Base-by-base conservation (phyloP, 2,113 vertebrate genomes). In the Chascanopsetta lugubris region DNA sequence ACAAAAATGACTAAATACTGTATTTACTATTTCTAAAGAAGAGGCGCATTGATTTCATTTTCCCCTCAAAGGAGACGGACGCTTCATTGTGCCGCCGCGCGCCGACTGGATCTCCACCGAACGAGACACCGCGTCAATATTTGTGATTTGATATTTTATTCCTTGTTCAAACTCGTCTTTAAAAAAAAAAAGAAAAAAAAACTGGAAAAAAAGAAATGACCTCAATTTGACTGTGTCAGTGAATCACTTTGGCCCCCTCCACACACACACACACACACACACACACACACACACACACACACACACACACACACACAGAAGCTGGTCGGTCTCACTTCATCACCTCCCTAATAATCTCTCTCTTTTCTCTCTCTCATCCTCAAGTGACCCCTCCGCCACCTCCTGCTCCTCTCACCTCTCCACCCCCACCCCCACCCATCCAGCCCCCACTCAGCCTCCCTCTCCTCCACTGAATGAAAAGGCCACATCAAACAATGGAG, bases 401-500 rank as follows among this genome's bases (percentile, higher is more conserved):
- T 6, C 7, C 15, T 15, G 5, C 36, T 42, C 38, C 15, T 8
- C 62, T 15, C 50, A 26, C 34, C 24, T 47, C 54, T 32, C 30
- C 36, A 38, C 36, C 36, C 15, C 18, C 27, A 9, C 53, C 57
- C n/a, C 51, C 50, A 26, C 64, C 51, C 45, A 43, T 22, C 26
- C n/a, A 9, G 8, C 50, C 55, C 20, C 55, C 59, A 26, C 64
- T 47, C 45, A 43, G 20, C 45, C 29, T 25, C 46, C 61, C 36
- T 56, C 60, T 58, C 61, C 62, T 38, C 45, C 13, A 36, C 49
- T 22, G 13, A 70, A 84, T 65, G 73, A 77, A 83, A 87, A 80
- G 80, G 74, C 71, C 85, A 77, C 72, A 80, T 82, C 73, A 87
- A 74, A 84, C 80, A 84, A 68, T 77, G 68, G 77, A 46, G 71